Conservation (phyloP, 1,140 invertebrate species). For the Drosophila pruinosa region DNA sequence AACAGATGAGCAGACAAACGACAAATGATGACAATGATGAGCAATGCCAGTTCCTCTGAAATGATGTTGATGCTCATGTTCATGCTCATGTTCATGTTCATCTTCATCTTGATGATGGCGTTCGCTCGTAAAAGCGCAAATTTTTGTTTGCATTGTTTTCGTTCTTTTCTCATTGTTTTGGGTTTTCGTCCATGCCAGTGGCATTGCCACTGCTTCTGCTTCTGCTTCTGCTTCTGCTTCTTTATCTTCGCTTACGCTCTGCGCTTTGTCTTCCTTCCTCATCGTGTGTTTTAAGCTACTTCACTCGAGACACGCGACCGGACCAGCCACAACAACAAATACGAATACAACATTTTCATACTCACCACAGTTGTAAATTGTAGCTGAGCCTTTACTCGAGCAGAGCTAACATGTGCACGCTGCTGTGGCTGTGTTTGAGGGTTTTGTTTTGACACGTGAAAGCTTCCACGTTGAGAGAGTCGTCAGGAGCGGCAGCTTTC, state of each 20-base stretch:
- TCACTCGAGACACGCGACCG: conserved; percentile 50
- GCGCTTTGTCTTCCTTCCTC: background rate
- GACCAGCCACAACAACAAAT: conserved; percentile 15
- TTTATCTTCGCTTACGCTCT: background rate
- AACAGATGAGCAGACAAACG: conserved; percentile 2
- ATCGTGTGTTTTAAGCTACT: conserved; percentile 22
- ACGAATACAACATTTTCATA: conserved; percentile 32
- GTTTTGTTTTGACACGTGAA: conserved; percentile 68
- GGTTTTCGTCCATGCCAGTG: background rate
- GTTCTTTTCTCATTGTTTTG: conserved; percentile 31
- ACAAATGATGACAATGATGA: conserved; percentile 35
- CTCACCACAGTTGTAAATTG: conserved; percentile 77
- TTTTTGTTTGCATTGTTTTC: conserved; percentile 78
- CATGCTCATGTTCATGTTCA: conserved; percentile 4
- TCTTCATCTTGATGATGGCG: conserved; percentile 44
- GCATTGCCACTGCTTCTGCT: background rate
- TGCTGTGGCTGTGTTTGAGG: conserved; percentile 19
- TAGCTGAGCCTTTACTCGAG: conserved; percentile 38
- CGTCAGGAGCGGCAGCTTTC: conserved; percentile 40
- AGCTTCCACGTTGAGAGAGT: conserved; percentile 38
- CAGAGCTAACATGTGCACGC: conserved; percentile 53
- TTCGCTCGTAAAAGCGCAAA: conserved; percentile 72
- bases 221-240: conserved; percentile 18
- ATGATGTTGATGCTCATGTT: conserved; percentile 29
- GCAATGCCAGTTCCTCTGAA: conserved; percentile 15